phyloP scores from a whole-genome alignment of 2,888 invertebrate species.

The Diabrotica balteata region DNA sequence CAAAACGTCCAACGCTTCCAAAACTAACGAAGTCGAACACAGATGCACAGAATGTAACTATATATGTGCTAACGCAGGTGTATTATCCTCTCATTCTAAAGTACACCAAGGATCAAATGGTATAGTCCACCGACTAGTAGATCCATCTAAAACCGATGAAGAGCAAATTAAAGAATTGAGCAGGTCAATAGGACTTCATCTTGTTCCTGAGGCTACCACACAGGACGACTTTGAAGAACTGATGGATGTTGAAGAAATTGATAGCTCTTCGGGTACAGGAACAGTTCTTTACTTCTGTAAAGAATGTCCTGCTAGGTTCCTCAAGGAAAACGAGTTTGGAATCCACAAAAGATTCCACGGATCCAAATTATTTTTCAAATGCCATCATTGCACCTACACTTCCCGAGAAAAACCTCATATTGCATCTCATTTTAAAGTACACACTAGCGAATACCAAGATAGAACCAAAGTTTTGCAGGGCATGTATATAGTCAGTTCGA shows the following conservation, averaged over 20 bases:
- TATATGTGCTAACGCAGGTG: constrained; percentile 75
- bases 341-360: constrained; percentile 78
- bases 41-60: constrained; percentile 83
- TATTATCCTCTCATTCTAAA: constrained; percentile 76
- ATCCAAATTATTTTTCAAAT: constrained; percentile 69
- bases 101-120: constrained; percentile 77
- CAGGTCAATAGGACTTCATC: constrained; percentile 25
- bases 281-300: constrained; percentile 74
- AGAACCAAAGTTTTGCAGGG: constrained; percentile 74
- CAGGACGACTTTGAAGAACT: constrained; percentile 25
- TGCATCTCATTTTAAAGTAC: constrained; percentile 72
- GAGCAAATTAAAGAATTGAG: constrained; percentile 68
- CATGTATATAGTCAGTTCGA: constrained; percentile 69
- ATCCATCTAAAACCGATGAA: constrained; percentile 70
- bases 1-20: constrained; percentile 48
- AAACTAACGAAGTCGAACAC: constrained; percentile 63
- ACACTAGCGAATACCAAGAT: constrained; percentile 80
- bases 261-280: constrained; percentile 48
- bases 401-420: constrained; percentile 75
- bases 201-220: constrained; percentile 6
- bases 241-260: constrained; percentile 44
- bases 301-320: constrained; percentile 84
- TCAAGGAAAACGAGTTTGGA: constrained; percentile 75
- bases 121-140: constrained; percentile 75
- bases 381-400: constrained; percentile 80